Conservation (phyloP, 2,113 vertebrate genomes). For the Isichthys henryi region DNA sequence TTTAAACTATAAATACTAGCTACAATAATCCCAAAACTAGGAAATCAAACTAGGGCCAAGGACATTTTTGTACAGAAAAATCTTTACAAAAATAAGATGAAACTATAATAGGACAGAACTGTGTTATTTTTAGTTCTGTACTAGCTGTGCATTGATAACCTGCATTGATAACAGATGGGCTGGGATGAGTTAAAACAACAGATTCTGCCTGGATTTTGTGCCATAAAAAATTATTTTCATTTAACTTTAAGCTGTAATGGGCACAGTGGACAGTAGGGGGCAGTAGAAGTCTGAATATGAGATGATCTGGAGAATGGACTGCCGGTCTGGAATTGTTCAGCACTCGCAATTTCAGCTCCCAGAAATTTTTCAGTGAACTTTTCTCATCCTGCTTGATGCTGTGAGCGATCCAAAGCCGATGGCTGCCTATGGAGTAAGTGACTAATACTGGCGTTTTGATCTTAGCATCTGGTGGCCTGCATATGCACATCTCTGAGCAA, state of each 20-base stretch:
- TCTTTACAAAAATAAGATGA: neutral
- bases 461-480: conserved; percentile 1
- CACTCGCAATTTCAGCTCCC: neutral
- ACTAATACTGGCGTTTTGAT: neutral
- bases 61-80: neutral
- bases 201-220: neutral
- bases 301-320: neutral
- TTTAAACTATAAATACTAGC: neutral
- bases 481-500: neutral
- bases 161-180: neutral
- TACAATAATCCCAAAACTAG: neutral
- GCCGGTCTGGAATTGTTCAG: neutral
- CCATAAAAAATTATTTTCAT: conserved; percentile 5
- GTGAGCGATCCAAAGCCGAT: neutral
- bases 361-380: neutral
- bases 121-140: neutral
- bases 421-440: neutral
- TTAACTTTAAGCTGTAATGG: neutral
- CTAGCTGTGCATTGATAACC: neutral
- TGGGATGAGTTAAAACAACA: neutral
- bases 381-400: neutral
- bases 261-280: conserved; percentile 39
- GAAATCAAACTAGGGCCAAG: neutral
- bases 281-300: conserved; percentile 33
- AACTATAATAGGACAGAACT: neutral